Evolutionary conservation across 2,797 vertebrate species (phyloP), one percentile per base, ranked within the genome.

Genomic region (Myotis daubentonii): DNA sequence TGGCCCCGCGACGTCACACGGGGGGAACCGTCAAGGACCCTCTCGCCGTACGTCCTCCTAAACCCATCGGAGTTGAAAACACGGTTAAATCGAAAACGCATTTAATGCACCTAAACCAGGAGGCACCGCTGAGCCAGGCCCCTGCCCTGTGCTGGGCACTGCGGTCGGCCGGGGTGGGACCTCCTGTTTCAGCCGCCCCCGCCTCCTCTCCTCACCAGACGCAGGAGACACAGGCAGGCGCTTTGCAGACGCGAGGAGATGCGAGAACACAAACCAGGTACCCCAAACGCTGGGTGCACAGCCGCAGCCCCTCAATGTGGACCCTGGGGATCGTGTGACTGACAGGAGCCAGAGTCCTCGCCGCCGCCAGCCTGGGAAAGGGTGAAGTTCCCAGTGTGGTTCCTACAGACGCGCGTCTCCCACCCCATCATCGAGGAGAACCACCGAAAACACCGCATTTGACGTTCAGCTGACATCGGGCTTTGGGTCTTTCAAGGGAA

Each of bases 361-460:
- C 7, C 7, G 7, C 3, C 30, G 8, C 15, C 16, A 8, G 62
- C n/a, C 60, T 8, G 30, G 62, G 62, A 66, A 33, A 66, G 47
- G 47, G 12, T 3, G 1, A 6, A 4, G 9, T 33, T 38, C 44
- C 1, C 1, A n/a, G 74, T 10, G 8, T 11, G 13, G 17, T 3
- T 51, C 20, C 74, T 47, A 51, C 16, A 0, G 47, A 20, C 28
- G 10, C 5, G 0, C 9, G n/a, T 8, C 13, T 20, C 16, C 36
- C 65, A 62, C 28, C 28, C 60, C 60, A 6, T 30, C 0, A 8
- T 10, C 13, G 10, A 30, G 71, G 5, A 25, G 41, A 9, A 30
- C 41, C 15, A 1, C 41, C 8, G 3, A 15, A 47, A 41, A 15
- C 12, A 3, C 16, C 33, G 15, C 3, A 0, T 19, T 12, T 3